Base-by-base conservation (phyloP, 2,888 invertebrate species). In the Drosophila mimica region DNA sequence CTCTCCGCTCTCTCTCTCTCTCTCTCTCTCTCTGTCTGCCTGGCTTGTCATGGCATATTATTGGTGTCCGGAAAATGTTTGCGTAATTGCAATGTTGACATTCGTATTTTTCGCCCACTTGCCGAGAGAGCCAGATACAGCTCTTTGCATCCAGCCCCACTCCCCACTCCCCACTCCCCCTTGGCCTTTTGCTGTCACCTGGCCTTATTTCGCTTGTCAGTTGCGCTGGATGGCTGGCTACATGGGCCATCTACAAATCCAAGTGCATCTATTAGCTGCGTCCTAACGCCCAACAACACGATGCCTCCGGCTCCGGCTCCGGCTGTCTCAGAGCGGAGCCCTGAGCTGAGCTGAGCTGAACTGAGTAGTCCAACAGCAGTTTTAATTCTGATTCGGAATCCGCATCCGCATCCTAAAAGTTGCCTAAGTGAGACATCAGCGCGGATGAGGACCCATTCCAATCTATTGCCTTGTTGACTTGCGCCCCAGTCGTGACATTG, bases 71-170 rank as follows among this genome's bases (percentile, higher is more conserved):
- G 82, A 90, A 91, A 91, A 91, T 91, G 91, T 81, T 91, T 86
- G 89, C 91, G 86, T 91, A 91, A 91, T 91, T 91, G 91, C 91
- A 91, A 91, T 91, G 90, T 88, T 91, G 91, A 91, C 91, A 91
- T 91, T 91, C 90, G 90, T 82, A 89, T 89, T 90, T 89, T 79
- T 82, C 71, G 76, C 68, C 76, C 69, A 69, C 65, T 70, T 59
- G 68, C 56, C 51, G 49, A 20, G 28, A 30, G 54, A 61, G 52
- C 49, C 64, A 49, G 54, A 58, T 57, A 46, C 64, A 57, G 68
- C 57, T 4, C 57, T 4, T 2, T 40, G 17, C 46, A 46, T 15
- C 25, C 13, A 13, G 25, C 8, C 20, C 34, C 36, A 11, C 34
- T 38, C 8, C 13, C 6, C 54, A 25, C 13, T 25, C 8, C 20